Evolutionary conservation across 2,113 vertebrate genomes (phyloP).

Genomic region (Cacatua alba): DNA sequence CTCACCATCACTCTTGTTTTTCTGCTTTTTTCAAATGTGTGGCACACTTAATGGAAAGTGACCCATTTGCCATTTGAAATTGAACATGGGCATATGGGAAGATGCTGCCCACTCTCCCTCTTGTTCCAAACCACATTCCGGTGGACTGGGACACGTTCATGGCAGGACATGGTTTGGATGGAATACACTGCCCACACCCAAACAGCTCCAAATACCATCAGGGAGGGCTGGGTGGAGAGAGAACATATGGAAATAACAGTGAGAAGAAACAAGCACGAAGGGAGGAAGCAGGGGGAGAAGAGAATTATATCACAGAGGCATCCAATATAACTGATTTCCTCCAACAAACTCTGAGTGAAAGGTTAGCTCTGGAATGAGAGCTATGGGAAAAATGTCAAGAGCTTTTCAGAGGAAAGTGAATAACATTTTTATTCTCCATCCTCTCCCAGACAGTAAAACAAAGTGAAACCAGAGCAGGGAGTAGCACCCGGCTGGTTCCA

Average conservation of each 20-base stretch:
- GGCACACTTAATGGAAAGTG: not conserved
- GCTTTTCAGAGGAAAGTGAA: not conserved
- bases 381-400: not conserved
- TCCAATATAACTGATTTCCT: not conserved
- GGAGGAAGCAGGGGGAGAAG: not conserved
- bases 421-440: not conserved
- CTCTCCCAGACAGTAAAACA: not conserved
- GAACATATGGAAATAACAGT: not conserved
- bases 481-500: not conserved
- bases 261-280: not conserved
- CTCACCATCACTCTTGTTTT: rapidly evolving
- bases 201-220: not conserved
- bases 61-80: not conserved
- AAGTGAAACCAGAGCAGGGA: not conserved
- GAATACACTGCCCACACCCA: not conserved
- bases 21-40: not conserved
- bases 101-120: rapidly evolving
- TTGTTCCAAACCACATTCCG: not conserved
- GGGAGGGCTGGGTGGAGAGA: not conserved
- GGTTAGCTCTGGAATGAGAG: not conserved
- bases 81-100: not conserved
- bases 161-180: not conserved
- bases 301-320: not conserved
- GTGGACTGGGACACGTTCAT: not conserved
- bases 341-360: not conserved